Percentiles rank a stretch among this genome's conserved stretches.
These are phyloP conservation scores for Marisa cornuarietis DNA, from an alignment of 1,140 invertebrate species.

Conservation along the genomic window DNA sequence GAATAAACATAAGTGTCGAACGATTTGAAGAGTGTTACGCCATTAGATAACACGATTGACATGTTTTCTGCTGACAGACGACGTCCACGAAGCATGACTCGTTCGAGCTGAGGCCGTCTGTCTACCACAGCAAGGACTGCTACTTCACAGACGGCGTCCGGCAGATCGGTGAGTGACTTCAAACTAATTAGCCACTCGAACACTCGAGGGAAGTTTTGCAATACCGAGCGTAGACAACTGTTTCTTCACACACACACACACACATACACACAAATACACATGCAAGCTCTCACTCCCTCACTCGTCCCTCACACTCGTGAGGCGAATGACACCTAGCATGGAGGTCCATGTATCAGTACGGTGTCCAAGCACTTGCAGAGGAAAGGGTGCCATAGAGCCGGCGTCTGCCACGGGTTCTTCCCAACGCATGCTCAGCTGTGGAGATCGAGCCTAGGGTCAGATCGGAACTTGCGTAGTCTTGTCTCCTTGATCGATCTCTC, in stretches of 20 bases:
- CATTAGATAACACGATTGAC: background rate
- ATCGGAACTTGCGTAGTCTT: background rate
- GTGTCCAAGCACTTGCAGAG: background rate
- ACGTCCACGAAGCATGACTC: background rate
- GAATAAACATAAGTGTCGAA: background rate
- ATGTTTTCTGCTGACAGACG: background rate
- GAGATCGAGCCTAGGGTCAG: background rate
- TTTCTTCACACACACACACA: too few relatives aligned
- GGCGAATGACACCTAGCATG: background rate
- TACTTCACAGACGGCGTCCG: constrained; percentile 17
- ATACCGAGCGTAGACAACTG: background rate
- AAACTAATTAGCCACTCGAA: background rate
- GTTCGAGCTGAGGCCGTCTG: constrained; percentile 4
- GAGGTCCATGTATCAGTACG: background rate
- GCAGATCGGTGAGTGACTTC: constrained; percentile 8
- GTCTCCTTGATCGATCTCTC: background rate
- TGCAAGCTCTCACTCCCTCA: background rate
- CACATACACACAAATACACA: background rate
- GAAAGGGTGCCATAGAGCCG: background rate
- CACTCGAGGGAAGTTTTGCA: background rate
- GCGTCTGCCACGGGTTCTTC: background rate
- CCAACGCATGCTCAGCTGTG: background rate
- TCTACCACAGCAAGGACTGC: constrained; percentile 21
- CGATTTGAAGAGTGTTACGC: background rate
- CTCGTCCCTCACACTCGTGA: background rate